Conservation (phyloP, 2,888 invertebrate species). For the Leucozona laternaria region DNA sequence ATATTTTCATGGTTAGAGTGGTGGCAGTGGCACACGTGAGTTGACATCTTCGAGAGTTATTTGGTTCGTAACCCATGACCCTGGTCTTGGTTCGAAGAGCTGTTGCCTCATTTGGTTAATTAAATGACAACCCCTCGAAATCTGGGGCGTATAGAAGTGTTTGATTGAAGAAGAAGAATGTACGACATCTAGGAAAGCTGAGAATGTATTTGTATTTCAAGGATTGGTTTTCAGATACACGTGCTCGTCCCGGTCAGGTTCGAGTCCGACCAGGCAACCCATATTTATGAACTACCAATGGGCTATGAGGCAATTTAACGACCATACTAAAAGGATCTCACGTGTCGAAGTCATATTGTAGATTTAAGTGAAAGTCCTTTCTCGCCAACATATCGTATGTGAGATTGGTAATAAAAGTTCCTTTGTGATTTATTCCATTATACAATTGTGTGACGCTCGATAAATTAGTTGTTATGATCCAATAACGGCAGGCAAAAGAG, state of each 20-base stretch:
- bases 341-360: conserved; percentile 46
- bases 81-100: conserved; percentile 48
- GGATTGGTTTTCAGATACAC: conserved; percentile 52
- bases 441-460: conserved; percentile 44
- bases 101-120: conserved; percentile 66
- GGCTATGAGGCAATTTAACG: conserved; percentile 22
- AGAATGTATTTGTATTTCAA: conserved; percentile 19
- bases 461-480: conserved; percentile 66
- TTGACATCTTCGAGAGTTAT: conserved; percentile 60
- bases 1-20: conserved; percentile 57
- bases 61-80: conserved; percentile 65
- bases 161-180: conserved; percentile 27
- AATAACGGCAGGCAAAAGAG: neutral
- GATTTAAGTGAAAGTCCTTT: conserved; percentile 31
- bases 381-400: neutral
- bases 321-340: conserved; percentile 35
- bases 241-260: conserved; percentile 37
- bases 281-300: conserved; percentile 38
- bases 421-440: conserved; percentile 64
- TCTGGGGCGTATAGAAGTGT: conserved; percentile 31
- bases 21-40: conserved; percentile 10
- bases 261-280: neutral
- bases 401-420: conserved; percentile 43
- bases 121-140: conserved; percentile 55
- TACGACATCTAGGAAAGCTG: neutral